A percentile compares a stretch with the other conserved stretches of the same genome.
phyloP scores from a whole-genome alignment of 2,113 vertebrate genomes.

The Crotophaga sulcirostris region DNA sequence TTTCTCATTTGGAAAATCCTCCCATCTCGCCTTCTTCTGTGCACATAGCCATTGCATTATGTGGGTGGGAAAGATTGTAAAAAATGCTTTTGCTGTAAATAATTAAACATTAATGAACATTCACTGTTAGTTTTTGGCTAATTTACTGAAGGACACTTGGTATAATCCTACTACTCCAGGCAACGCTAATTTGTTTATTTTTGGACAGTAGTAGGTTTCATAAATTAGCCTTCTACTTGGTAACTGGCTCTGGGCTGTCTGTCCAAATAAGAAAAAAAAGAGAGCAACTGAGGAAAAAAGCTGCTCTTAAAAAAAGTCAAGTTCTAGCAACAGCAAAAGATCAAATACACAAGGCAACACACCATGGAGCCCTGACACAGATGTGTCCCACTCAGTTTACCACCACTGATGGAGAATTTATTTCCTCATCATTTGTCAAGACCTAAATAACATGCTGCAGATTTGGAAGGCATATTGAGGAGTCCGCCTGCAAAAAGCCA shows the following conservation, averaged over 20 bases:
- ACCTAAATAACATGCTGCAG: neutral
- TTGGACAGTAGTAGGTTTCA: neutral
- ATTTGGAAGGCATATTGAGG: neutral
- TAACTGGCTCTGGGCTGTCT: neutral
- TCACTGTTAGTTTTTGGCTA: neutral
- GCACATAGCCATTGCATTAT: neutral
- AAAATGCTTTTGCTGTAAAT: neutral
- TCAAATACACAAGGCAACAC: neutral
- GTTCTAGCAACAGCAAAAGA: neutral
- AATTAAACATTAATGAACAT: neutral
- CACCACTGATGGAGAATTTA: neutral
- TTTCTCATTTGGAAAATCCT: neutral
- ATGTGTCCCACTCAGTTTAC: neutral
- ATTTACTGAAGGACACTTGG: neutral
- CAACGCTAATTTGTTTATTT: neutral
- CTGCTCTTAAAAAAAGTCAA: neutral
- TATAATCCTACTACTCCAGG: neutral
- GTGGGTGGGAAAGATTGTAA: neutral
- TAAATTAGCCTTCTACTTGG: neutral
- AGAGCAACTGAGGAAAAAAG: neutral
- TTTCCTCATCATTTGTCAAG: neutral
- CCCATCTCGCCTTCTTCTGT: neutral
- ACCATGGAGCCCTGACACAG: neutral
- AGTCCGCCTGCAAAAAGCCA: neutral
- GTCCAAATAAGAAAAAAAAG: neutral